These are phyloP conservation scores for Eupeodes latifasciatus DNA, from an alignment of 2,888 invertebrate species.

Conservation along the genomic window DNA sequence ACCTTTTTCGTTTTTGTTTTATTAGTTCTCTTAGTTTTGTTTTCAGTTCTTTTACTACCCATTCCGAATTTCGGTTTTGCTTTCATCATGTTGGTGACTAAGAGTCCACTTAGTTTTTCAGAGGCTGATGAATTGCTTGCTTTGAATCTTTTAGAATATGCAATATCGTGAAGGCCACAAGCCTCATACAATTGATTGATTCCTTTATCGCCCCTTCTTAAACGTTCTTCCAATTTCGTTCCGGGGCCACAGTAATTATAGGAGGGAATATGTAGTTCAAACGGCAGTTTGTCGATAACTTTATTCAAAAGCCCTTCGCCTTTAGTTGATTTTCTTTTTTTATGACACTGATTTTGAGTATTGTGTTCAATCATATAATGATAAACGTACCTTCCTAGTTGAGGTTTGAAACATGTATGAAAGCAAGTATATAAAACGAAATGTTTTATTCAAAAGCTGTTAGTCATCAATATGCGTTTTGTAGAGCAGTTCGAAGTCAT, in stretches of 20 bases:
- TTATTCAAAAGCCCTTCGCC: conserved; percentile 42
- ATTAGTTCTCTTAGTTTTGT: too few species aligned
- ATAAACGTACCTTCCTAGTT: not conserved
- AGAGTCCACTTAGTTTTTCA: too few species aligned
- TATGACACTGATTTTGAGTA: not conserved
- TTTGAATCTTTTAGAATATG: conserved; percentile 19
- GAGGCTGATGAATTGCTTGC: too few species aligned
- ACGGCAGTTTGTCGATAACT: conserved; percentile 68
- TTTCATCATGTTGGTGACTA: too few species aligned
- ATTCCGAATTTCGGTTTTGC: too few species aligned
- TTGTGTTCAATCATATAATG: conserved; percentile 18
- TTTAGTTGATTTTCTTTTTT: not conserved
- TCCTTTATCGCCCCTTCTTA: too few species aligned
- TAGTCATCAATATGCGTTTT: conserved; percentile 1
- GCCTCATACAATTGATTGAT: too few species aligned
- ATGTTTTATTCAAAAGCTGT: conserved; percentile 13
- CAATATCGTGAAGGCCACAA: too few species aligned
- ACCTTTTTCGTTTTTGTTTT: too few species aligned
- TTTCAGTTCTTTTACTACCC: too few species aligned
- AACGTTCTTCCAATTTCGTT: too few species aligned
- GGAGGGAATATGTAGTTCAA: conserved; percentile 75
- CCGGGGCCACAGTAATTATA: conserved; percentile 7
- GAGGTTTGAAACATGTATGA: conserved; percentile 1
- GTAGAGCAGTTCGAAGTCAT: not conserved
- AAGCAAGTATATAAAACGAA: not conserved